These are phyloP conservation scores for Triops longicaudatus DNA, from an alignment of 1,140 invertebrate species.

Conservation along the genomic window DNA sequence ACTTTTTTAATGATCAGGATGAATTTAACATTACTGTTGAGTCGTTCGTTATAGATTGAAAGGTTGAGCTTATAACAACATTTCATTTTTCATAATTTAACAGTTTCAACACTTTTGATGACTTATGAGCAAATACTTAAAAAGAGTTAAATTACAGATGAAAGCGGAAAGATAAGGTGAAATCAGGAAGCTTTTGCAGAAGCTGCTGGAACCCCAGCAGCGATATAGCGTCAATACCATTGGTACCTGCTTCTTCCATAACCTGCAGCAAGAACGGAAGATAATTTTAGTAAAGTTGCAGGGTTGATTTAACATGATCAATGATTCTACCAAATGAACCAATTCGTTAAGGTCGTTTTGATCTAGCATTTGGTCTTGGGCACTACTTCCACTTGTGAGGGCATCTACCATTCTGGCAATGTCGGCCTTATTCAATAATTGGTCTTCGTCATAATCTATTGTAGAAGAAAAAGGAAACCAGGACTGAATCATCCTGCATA, in stretches of 20 bases:
- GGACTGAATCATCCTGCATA: neutral
- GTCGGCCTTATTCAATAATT: neutral
- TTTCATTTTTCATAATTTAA: too few species aligned
- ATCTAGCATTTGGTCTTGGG: neutral
- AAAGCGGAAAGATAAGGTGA: slow-evolving; percentile 20
- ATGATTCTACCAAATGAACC: slow-evolving; percentile 1
- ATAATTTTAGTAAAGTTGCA: too few species aligned
- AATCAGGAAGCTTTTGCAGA: slow-evolving; percentile 17
- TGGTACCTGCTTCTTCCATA: slow-evolving; percentile 14
- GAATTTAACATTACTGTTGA: too few species aligned
- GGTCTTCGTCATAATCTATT: slow-evolving; percentile 19
- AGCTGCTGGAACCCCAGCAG: slow-evolving; percentile 16
- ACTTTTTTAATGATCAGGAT: too few species aligned
- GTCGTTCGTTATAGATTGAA: too few species aligned
- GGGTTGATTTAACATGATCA: too few species aligned
- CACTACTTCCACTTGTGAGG: neutral
- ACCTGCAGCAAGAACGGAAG: neutral
- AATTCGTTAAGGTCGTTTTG: slow-evolving; percentile 5
- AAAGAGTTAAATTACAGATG: slow-evolving; percentile 2
- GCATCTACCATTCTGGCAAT: neutral
- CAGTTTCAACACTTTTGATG: neutral
- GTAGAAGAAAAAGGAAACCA: neutral
- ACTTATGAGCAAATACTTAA: neutral
- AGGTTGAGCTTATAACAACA: too few species aligned
- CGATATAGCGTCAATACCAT: neutral